These are phyloP conservation scores for Drosophila pegasa DNA, from an alignment of 2,888 invertebrate genomes.

Conservation along the genomic window DNA sequence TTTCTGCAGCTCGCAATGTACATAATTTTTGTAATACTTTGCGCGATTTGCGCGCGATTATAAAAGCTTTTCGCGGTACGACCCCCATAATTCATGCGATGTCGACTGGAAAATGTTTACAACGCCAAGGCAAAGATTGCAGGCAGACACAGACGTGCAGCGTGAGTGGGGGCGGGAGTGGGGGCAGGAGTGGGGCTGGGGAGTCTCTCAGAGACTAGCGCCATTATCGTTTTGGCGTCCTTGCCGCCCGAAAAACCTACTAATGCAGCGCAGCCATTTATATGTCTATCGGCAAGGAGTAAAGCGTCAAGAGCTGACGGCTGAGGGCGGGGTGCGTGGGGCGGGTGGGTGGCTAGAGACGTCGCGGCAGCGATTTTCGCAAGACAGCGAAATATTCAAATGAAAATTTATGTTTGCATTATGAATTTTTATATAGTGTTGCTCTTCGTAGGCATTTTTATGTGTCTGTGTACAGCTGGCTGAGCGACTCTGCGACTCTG, in stretches of 20 bases:
- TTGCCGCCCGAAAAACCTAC: constrained; percentile 32
- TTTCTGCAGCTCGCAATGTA: constrained; percentile 60
- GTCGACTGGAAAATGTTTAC: constrained; percentile 81
- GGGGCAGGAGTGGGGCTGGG: background rate
- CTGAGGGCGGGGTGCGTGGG: background rate
- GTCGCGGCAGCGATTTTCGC: constrained; percentile 67
- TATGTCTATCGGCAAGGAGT: constrained; percentile 66
- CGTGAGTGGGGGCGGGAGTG: background rate
- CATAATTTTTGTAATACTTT: constrained; percentile 82
- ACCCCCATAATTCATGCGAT: constrained; percentile 83
- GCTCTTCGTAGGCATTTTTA: constrained; percentile 74
- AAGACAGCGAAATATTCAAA: constrained; percentile 82
- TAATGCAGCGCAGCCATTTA: constrained; percentile 65
- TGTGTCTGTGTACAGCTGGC: constrained; percentile 61
- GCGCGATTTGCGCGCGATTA: constrained; percentile 84
- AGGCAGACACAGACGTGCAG: constrained; percentile 43
- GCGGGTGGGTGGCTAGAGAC: background rate
- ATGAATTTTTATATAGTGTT: constrained; percentile 83
- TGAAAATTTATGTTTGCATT: constrained; percentile 84
- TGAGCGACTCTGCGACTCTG: constrained; percentile 31
- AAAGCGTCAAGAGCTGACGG: constrained; percentile 39
- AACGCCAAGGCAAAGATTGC: constrained; percentile 74
- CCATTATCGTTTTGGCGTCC: constrained; percentile 63
- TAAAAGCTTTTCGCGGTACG: constrained; percentile 84
- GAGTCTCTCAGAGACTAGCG: constrained; percentile 40